Percentiles rank a stretch among this genome's conserved stretches.
Conservation (phyloP, 2,888 invertebrate species). For the Acanthococcus lagerstroemiae region DNA sequence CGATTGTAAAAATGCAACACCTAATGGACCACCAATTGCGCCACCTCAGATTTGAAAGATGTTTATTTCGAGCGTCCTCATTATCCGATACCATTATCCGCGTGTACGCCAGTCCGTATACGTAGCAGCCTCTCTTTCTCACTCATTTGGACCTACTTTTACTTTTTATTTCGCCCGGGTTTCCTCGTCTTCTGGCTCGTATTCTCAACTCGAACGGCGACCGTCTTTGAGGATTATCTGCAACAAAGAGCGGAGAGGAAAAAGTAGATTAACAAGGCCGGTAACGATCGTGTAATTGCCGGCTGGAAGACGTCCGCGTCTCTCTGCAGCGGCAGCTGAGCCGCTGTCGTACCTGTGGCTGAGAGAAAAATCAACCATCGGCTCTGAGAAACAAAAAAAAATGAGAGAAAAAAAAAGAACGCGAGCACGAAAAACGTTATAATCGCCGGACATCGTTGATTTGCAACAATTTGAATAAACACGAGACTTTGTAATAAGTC, state of each 20-base stretch:
- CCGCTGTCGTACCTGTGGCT: too few relatives aligned
- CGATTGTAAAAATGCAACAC: background rate
- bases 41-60: background rate
- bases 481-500: background rate
- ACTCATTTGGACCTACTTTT: slow-evolving; percentile 22
- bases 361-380: too few relatives aligned
- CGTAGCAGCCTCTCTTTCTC: slow-evolving; percentile 7
- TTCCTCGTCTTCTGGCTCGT: too few relatives aligned
- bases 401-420: too few relatives aligned
- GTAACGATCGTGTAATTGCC: too few relatives aligned
- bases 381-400: too few relatives aligned
- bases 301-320: too few relatives aligned
- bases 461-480: background rate
- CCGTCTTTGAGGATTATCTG: background rate
- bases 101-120: slow-evolving; percentile 9
- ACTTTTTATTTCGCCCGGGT: background rate
- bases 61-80: slow-evolving; percentile 1
- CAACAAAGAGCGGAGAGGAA: background rate
- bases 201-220: background rate
- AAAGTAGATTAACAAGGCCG: background rate
- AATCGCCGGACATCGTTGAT: background rate
- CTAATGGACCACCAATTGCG: background rate
- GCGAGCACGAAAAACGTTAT: too few relatives aligned
- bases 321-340: too few relatives aligned
- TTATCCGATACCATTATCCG: slow-evolving; percentile 27